phyloP scores from a whole-genome alignment of 2,797 vertebrate species.

The Ptychobarbus kaznakovi region DNA sequence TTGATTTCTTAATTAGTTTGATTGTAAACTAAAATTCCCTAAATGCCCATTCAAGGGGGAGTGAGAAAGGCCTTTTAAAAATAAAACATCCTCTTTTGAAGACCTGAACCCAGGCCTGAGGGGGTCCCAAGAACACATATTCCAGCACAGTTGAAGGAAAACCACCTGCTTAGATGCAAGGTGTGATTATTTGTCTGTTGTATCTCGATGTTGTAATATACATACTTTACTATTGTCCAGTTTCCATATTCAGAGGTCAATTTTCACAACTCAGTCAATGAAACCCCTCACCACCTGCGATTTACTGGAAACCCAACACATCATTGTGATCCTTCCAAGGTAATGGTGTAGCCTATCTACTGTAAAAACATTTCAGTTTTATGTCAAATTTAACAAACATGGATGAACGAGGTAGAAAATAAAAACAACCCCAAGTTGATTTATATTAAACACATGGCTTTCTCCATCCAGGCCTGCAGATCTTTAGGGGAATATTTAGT shows the following conservation, averaged over 20 bases:
- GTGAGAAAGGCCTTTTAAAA: slow-evolving; percentile 1
- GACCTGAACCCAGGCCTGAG: slow-evolving; percentile 44
- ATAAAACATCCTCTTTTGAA: slow-evolving; percentile 63
- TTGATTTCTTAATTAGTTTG: neutral
- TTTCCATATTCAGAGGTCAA: slow-evolving; percentile 63
- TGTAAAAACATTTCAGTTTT: neutral
- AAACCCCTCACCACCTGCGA: neutral
- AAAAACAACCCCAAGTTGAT: neutral
- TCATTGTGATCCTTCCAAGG: neutral
- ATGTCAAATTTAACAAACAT: neutral
- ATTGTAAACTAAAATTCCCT: neutral
- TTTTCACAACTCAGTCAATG: slow-evolving; percentile 53
- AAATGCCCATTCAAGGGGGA: neutral
- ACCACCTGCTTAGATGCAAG: slow-evolving; percentile 63
- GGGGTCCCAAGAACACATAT: slow-evolving; percentile 60
- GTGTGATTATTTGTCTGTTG: slow-evolving; percentile 53
- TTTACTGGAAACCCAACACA: neutral
- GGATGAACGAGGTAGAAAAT: neutral
- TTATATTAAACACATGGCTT: neutral
- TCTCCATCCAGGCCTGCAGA: neutral
- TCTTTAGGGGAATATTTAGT: neutral
- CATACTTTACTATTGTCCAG: slow-evolving; percentile 63
- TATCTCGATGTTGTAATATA: slow-evolving; percentile 54
- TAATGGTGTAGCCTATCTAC: neutral
- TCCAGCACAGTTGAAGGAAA: slow-evolving; percentile 62